Evolutionary conservation across 2,888 invertebrate species (phyloP), one percentile per base, ranked within the genome.

Genomic region (Drosophila planitibia): DNA sequence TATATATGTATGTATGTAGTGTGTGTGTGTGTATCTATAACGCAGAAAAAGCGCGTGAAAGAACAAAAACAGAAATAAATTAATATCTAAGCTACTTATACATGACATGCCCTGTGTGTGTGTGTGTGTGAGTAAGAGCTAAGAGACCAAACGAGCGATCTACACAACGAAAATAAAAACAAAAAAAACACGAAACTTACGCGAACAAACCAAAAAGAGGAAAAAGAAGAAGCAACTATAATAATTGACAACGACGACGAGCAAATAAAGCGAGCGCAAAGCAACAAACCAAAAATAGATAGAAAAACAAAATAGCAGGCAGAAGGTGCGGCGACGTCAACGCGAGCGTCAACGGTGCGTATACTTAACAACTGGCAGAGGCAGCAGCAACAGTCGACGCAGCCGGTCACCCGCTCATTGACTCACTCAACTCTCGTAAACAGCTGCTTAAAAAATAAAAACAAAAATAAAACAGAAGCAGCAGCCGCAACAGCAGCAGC

Each of bases 271-370:
- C 52, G 62, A 74, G 74, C 73, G 66, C 53, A 76, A 87, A 88
- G 83, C 90, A 83, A 85, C 83, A 89, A 91, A 82, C 91, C 90
- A 79, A 90, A 86, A 85, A 88, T 88, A 86, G 85, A 81, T 75
- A 25, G 47, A 47, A 47, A 22, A 25, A 25, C 44, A 44, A 6
- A 37, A 19, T 10, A 70, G 57, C 66, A 58, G 58, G 68, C 37
- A 68, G 62, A 53, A 33, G 66, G 64, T 53, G 37, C 49, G 39
- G 57, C 47, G 57, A 53, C 51, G 57, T 54, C 10, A 73, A 47
- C 47, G 47, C 47, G 25, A 47, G 79, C 75, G 68, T 71, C 76
- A 70, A 79, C 84, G 83, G 87, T 86, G 89, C 86, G 84, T 85
- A 84, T 85, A 68, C 85, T 85, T 67, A 69, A 73, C 68, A 63